phyloP scores from a whole-genome alignment of 2,888 invertebrate genomes.

The Hirtodrosophila confusa region DNA sequence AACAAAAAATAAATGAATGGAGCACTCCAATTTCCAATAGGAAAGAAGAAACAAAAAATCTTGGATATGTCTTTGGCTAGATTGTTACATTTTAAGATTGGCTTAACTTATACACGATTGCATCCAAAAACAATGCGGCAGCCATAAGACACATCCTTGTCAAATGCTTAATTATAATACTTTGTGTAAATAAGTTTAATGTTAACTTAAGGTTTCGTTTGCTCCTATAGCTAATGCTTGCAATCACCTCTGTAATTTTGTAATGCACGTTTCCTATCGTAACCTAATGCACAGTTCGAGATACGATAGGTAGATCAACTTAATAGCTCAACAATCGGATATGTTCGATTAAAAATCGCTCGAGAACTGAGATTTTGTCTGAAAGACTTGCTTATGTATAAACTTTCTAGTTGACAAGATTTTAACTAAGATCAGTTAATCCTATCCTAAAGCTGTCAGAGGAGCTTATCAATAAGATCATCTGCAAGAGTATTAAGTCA shows the following conservation, averaged over 20 bases:
- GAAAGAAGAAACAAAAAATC: conserved; percentile 3
- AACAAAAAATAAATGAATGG: conserved; percentile 23
- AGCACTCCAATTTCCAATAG: conserved; percentile 16
- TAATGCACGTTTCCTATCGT: conserved; percentile 22
- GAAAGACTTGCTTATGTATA: no score
- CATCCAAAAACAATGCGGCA: conserved; percentile 1
- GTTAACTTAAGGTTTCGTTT: conserved; percentile 1
- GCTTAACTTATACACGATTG: background rate
- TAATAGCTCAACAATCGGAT: no score
- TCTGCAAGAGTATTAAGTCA: background rate
- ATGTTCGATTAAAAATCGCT: no score
- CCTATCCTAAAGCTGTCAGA: no score
- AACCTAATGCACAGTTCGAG: conserved; percentile 8
- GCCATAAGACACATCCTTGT: conserved; percentile 31
- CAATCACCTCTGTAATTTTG: conserved; percentile 3
- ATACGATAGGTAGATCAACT: background rate
- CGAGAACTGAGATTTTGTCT: no score
- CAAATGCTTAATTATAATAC: background rate
- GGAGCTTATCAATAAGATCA: no score
- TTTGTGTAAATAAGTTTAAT: conserved; percentile 25
- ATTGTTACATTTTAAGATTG: conserved; percentile 6
- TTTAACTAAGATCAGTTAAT: no score
- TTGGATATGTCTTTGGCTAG: conserved; percentile 41
- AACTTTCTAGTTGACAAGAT: no score
- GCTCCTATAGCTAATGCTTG: conserved; percentile 1